These are phyloP conservation scores for Ormyrus labotus DNA, from an alignment of 2,888 invertebrate genomes.

Conservation along the genomic window DNA sequence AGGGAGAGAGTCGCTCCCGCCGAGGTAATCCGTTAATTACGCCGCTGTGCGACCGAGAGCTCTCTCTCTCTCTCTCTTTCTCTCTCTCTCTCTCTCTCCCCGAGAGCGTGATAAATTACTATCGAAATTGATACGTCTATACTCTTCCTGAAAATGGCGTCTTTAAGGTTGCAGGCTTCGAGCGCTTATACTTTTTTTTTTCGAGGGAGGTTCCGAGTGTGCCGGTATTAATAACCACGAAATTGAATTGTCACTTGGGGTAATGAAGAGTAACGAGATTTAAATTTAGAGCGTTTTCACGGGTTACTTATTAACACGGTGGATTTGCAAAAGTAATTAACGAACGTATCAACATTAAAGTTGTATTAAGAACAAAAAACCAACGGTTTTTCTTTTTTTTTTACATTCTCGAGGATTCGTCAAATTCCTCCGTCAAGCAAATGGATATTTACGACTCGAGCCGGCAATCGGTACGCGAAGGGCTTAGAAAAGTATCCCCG, in stretches of 20 bases:
- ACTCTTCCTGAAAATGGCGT: slow-evolving; percentile 37
- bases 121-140: slow-evolving; percentile 52
- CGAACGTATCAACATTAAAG: too few relatives aligned
- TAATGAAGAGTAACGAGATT: not conserved
- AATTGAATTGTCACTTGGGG: slow-evolving; percentile 48
- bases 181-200: not conserved
- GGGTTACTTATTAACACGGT: too few relatives aligned
- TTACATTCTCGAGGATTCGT: too few relatives aligned
- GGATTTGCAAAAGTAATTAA: too few relatives aligned
- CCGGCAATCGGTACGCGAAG: too few relatives aligned
- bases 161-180: not conserved
- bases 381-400: too few relatives aligned
- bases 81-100: not conserved
- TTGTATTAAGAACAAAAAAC: too few relatives aligned
- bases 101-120: slow-evolving; percentile 46
- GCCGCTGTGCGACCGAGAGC: slow-evolving; percentile 21
- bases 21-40: slow-evolving; percentile 70
- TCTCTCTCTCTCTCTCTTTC: not conserved
- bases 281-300: not conserved
- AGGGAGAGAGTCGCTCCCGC: slow-evolving; percentile 37
- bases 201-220: not conserved
- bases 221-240: slow-evolving; percentile 18
- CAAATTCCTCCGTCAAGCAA: too few relatives aligned
- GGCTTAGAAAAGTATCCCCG: too few relatives aligned
- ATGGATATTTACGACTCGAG: too few relatives aligned